These are phyloP conservation scores for Paralichthys olivaceus DNA, from an alignment of 2,113 vertebrate species.

Conservation along the genomic window DNA sequence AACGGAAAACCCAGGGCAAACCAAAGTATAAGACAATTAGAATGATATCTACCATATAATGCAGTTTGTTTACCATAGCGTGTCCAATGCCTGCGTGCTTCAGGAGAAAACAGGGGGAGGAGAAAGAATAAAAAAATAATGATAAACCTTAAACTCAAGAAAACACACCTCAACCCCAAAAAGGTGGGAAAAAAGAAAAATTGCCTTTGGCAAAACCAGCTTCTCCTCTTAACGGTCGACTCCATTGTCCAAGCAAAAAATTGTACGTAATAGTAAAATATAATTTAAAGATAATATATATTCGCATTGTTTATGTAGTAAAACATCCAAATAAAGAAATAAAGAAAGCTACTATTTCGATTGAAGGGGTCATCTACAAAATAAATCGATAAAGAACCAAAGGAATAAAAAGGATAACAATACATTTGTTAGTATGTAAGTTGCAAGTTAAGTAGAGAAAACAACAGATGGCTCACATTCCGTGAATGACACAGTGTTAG, in stretches of 20 bases:
- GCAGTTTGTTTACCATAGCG: conserved; percentile 99
- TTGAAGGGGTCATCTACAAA: conserved; percentile 69
- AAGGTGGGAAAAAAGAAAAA: conserved; percentile 69
- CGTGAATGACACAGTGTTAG: conserved; percentile 91
- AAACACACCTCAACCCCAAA: conserved; percentile 75
- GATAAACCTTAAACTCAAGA: conserved; percentile 87
- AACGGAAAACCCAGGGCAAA: conserved; percentile 88
- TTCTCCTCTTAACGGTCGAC: conserved; percentile 45
- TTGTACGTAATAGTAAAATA: conserved; percentile 23
- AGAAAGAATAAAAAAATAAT: conserved; percentile 84
- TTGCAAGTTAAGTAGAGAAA: conserved; percentile 82
- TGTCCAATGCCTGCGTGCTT: conserved; percentile 99
- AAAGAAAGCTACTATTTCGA: conserved; percentile 76
- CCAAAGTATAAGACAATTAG: conserved; percentile 94
- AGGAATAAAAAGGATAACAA: conserved; percentile 73
- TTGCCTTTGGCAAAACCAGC: conserved; percentile 48
- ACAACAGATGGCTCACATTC: conserved; percentile 89
- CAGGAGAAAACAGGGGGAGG: conserved; percentile 80
- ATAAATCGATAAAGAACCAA: conserved; percentile 51
- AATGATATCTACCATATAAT: conserved; percentile 99
- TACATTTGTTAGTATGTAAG: conserved; percentile 84
- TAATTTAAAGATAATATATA: conserved; percentile 23
- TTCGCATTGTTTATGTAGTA: conserved; percentile 22
- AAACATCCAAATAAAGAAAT: conserved; percentile 85
- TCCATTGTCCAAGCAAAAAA: conserved; percentile 55